A percentile compares a stretch with the other conserved stretches of the same genome.
phyloP scores from a whole-genome alignment of 2,888 invertebrate species.

The Metopia argyrocephala region DNA sequence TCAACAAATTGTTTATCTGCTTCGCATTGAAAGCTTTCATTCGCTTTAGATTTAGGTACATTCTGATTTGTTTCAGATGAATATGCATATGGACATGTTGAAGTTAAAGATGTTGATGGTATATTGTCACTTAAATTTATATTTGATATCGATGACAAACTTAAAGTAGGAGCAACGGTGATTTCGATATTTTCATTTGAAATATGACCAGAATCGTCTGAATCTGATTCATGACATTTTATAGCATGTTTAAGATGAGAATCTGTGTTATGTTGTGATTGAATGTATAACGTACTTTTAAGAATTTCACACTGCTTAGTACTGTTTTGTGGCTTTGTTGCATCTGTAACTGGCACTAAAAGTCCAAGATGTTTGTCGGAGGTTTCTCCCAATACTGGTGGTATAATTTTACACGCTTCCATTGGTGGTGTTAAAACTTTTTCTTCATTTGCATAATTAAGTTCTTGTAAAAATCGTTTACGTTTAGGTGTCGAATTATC shows the following conservation, averaged over 20 bases:
- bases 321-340: background rate
- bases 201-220: constrained; percentile 90
- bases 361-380: constrained; percentile 76
- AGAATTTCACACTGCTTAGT: constrained; percentile 22
- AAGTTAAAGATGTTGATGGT: constrained; percentile 63
- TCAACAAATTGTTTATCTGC: background rate
- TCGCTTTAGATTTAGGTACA: no score
- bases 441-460: constrained; percentile 75
- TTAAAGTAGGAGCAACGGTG: constrained; percentile 55
- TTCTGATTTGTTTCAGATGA: constrained; percentile 67
- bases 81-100: background rate
- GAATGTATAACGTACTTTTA: background rate
- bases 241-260: background rate
- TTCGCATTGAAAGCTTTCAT: constrained; percentile 65
- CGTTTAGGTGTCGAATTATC: constrained; percentile 28
- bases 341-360: constrained; percentile 71
- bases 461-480: constrained; percentile 59
- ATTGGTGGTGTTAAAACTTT: constrained; percentile 72
- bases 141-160: constrained; percentile 28
- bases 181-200: constrained; percentile 84
- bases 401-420: constrained; percentile 76
- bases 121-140: constrained; percentile 21
- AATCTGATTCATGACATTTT: constrained; percentile 78
- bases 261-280: constrained; percentile 18
- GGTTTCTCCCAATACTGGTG: constrained; percentile 74